Evolutionary conservation across 2,113 vertebrate genomes (phyloP), one percentile per base, ranked within the genome.

Genomic region (Gadus macrocephalus): DNA sequence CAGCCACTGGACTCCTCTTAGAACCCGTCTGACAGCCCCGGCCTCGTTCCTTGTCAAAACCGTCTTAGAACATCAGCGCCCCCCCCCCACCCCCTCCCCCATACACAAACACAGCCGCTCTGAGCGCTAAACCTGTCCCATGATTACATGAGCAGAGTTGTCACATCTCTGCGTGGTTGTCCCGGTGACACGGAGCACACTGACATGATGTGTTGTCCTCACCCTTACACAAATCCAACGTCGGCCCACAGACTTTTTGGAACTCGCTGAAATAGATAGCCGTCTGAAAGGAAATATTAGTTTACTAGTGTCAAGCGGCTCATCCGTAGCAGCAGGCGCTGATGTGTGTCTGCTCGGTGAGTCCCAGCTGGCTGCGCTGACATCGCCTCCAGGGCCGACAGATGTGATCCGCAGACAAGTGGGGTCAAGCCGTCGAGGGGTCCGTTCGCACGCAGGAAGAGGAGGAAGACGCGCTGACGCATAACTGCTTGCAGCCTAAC

Each of bases 21-120:
- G 78, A 90, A 79, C 87, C 84, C 89, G 83, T 68, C 73, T 88
- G 90, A 91, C 90, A 93, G 87, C 82, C 83, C 89, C 85, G 8
- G 85, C 88, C 86, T 87, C 82, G 77, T 89, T 92, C 88, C 85
- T 89, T 93, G 90, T 90, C 87, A 86, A 83, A 90, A 87, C 65
- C 71, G 81, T 88, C 83, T 80, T 83, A 78, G 84, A 89, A 87
- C 85, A 91, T 72, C 77, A 83, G 75, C 78, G 75, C 85, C 81
- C 73, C 59, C 82, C 42, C 7, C 42, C 42, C 42, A 0, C 42
- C 42, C 42, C 9, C 7, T 11, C 42, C 42, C 42, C 42, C 42
- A 49, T 9, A 49, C 42, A 49, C 42, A 49, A 7, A 49, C 42
- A 49, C 42, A 49, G 6, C 38, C 42, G 2, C 42, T 9, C 11